These are phyloP conservation scores for Paratrypauchen microcephalus DNA, from an alignment of 2,797 vertebrate genomes.

Conservation along the genomic window DNA sequence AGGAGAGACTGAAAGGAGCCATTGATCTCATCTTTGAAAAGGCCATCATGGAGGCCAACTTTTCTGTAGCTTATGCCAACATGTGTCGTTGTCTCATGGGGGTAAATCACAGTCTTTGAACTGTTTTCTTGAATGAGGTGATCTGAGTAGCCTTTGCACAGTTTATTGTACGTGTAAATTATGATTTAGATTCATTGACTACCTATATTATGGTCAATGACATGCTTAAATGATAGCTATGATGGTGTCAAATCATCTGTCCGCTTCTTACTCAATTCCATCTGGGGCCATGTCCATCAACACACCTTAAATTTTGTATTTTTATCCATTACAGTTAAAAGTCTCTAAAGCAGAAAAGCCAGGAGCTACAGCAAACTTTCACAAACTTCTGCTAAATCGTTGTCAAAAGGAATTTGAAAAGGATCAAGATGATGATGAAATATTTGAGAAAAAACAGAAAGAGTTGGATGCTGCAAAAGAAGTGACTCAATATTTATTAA, in stretches of 20 bases:
- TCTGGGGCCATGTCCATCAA: background rate
- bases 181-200: background rate
- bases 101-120: constrained; percentile 75
- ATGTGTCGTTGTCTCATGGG: constrained; percentile 99
- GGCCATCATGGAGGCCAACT: constrained; percentile 98
- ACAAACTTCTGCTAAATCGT: constrained; percentile 95
- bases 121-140: too few relatives aligned
- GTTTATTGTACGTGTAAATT: background rate
- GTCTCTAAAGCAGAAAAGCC: constrained; percentile 94
- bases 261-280: too few relatives aligned
- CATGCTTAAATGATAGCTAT: constrained; percentile 38
- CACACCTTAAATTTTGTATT: background rate
- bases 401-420: constrained; percentile 99
- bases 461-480: constrained; percentile 90
- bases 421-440: constrained; percentile 94
- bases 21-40: constrained; percentile 98
- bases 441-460: constrained; percentile 96
- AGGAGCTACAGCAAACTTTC: constrained; percentile 91
- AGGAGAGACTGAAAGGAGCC: constrained; percentile 94
- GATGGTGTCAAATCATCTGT: constrained; percentile 10
- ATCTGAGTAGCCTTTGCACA: background rate
- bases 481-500: constrained; percentile 1
- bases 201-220: background rate
- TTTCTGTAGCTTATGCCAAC: constrained; percentile 98
- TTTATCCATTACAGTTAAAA: constrained; percentile 82